Base-by-base conservation (phyloP, 2,797 vertebrate species). In the Chelon labrosus region DNA sequence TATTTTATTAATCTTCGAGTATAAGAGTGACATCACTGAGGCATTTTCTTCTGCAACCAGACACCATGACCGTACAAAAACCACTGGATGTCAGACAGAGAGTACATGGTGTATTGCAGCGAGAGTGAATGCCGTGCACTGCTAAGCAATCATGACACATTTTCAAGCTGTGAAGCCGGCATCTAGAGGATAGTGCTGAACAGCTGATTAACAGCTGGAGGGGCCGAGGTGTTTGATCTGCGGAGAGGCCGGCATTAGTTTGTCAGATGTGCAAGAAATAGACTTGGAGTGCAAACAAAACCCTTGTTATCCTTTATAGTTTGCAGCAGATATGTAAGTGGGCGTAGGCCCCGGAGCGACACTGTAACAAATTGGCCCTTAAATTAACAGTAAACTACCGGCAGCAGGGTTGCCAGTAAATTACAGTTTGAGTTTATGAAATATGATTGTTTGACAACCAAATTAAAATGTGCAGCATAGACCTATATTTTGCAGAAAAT, bases 211-310 rank as follows among this genome's bases (percentile, higher is more conserved):
- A 63, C 51, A 62, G 39, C 47, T 76, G 66, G 55, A 44, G 52
- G 17, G 71, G 62, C 6, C 31, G 66, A 54, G 65, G 69, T 12
- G 68, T 84, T 80, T 73, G 59, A 68, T 72, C 50, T 69, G 59
- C 47, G n/a, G 37, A 63, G 62, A 60, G 67, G 67, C 22, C 27
- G 41, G 25, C 37, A 22, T 62, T 44, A 80, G 56, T 62, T 14
- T 41, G 58, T 79, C 39, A 27, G 20, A 73, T 57, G 22, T 73
- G 69, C 16, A 70, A 49, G 52, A 72, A 70, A 77, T 67, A 13
- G 27, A 84, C 55, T 79, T 53, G 35, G 17, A 68, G 76, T 65
- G 50, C 63, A 69, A 78, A 75, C 62, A 50, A 79, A 69, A 61
- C 49, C 50, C 57, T 77, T 59, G 22, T 61, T 55, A 38, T 38